Conservation (phyloP, 30 jellyfish, hydroid and myxozoan species). For the Chrysaora quinquecirrha region DNA sequence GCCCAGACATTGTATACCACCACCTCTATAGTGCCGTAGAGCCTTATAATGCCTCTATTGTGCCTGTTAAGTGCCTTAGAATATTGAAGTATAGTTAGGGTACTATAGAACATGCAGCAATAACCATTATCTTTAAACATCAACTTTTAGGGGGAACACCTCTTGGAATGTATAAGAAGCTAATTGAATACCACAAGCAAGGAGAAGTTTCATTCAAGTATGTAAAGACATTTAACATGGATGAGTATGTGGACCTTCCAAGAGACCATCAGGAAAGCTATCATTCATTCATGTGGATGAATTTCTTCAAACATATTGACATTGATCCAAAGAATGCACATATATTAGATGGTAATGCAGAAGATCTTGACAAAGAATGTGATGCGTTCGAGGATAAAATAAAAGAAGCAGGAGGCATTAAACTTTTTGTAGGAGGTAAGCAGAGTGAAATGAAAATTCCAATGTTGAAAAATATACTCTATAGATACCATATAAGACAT, state of each 20-base stretch:
- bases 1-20: no score
- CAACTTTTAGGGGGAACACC: constrained; percentile 90
- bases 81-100: no score
- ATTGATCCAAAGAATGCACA: constrained; percentile 90
- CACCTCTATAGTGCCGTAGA: no score
- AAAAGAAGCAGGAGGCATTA: constrained; percentile 85
- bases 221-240: constrained; percentile 96
- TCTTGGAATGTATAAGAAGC: constrained; percentile 91
- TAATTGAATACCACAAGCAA: constrained; percentile 75
- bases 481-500: no score
- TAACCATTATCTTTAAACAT: no score
- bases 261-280: constrained; percentile 97
- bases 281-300: constrained; percentile 97
- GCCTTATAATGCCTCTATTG: no score
- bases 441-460: background rate
- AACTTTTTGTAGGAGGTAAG: constrained; percentile 95
- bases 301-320: constrained; percentile 94
- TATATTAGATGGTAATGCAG: constrained; percentile 93
- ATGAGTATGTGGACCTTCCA: constrained; percentile 91
- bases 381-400: constrained; percentile 75
- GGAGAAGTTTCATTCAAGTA: constrained; percentile 86
- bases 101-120: no score
- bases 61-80: no score
- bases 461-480: no score
- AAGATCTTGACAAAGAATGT: constrained; percentile 81